A percentile compares a stretch with the other conserved stretches of the same genome.
Evolutionary conservation across 2,113 vertebrate species (phyloP).

Genomic region (Phylloscopus trochiloides): DNA sequence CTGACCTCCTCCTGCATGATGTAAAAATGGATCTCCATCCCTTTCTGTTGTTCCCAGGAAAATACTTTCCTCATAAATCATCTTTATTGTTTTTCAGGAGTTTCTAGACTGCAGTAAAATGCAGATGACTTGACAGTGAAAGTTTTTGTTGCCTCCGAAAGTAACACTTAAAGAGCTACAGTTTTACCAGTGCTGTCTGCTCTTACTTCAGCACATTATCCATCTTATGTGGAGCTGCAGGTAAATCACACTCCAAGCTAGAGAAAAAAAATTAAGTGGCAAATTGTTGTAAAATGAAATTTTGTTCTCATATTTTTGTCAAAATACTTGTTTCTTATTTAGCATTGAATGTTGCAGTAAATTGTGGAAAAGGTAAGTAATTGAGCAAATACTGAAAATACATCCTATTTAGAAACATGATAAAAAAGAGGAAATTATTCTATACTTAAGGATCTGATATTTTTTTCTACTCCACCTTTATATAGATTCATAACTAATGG

Average conservation of each 20-base stretch:
- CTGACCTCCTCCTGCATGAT: background rate
- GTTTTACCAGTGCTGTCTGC: rapidly evolving
- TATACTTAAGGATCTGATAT: rapidly evolving
- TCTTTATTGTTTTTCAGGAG: background rate
- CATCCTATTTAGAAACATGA: background rate
- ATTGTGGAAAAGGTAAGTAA: background rate
- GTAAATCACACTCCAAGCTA: background rate
- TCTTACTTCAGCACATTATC: background rate
- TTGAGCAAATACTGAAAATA: background rate
- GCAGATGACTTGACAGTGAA: background rate
- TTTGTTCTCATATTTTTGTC: background rate
- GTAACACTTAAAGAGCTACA: background rate
- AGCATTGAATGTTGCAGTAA: background rate
- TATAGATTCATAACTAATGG: background rate
- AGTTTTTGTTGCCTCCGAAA: background rate
- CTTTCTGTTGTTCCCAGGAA: background rate
- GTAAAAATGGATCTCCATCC: background rate
- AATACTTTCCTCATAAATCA: background rate
- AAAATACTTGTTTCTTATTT: background rate
- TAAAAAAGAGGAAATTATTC: background rate
- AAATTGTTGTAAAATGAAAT: background rate
- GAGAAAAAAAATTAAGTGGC: background rate
- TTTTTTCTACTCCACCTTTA: background rate
- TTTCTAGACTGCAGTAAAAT: background rate
- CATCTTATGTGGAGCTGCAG: background rate